Conservation (phyloP, 1,140 invertebrate genomes). For the Ridgeia piscesae region DNA sequence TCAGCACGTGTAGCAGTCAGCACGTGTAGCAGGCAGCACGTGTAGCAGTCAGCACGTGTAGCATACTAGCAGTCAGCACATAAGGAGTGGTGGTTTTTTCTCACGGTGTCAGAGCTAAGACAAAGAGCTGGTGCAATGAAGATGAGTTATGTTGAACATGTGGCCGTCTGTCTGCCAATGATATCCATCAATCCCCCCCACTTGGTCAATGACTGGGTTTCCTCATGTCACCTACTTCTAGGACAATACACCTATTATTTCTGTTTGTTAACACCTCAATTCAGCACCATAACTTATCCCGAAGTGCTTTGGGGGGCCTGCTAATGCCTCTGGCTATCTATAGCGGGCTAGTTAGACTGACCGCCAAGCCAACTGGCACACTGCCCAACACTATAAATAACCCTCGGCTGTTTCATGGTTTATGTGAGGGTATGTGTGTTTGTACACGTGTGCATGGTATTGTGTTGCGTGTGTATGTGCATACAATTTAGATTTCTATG, state of each 20-base stretch:
- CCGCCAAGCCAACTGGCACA: not conserved
- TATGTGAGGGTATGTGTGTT: conserved; percentile 5
- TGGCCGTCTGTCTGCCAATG: not conserved
- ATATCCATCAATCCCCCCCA: not conserved
- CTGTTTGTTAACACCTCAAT: not conserved
- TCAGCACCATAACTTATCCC: not conserved
- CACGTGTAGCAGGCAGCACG: no score
- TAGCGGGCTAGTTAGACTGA: not conserved
- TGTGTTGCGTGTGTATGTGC: not conserved
- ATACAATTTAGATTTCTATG: not conserved
- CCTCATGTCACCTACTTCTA: not conserved
- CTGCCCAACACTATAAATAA: not conserved
- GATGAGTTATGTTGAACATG: not conserved
- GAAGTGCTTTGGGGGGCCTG: not conserved
- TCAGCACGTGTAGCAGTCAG: no score
- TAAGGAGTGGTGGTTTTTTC: not conserved
- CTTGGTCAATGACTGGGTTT: not conserved
- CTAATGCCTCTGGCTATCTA: not conserved
- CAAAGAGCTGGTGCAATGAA: not conserved
- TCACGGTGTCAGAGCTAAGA: not conserved
- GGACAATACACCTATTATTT: not conserved
- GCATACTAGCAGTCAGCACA: not conserved
- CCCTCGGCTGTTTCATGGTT: not conserved
- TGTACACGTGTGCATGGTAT: not conserved
- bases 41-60: not conserved